phyloP scores from a whole-genome alignment of 2,888 invertebrate species.

The Tinea trinotella region DNA sequence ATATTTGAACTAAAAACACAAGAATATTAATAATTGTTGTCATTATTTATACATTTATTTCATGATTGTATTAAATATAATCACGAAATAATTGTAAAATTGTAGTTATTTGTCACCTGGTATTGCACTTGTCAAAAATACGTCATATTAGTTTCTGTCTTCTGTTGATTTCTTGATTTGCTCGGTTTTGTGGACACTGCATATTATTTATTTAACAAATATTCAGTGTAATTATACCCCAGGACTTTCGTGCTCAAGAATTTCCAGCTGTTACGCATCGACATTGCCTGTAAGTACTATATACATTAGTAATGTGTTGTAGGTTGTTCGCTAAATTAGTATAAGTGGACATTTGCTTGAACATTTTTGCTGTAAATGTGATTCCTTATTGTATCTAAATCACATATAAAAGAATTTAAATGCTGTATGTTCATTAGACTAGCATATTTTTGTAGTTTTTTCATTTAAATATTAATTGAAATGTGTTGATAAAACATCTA shows the following conservation, averaged over 20 bases:
- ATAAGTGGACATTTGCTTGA: neutral
- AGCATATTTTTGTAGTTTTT: too few relatives aligned
- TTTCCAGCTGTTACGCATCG: neutral
- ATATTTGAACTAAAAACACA: too few relatives aligned
- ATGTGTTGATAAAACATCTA: neutral
- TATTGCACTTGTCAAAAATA: conserved; percentile 1
- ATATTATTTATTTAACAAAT: neutral
- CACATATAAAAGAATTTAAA: too few relatives aligned
- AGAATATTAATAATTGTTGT: too few relatives aligned
- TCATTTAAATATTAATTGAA: too few relatives aligned
- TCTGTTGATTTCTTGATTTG: neutral
- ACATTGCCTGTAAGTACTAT: neutral
- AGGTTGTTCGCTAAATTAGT: neutral
- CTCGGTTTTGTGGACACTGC: neutral
- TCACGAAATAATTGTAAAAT: too few relatives aligned
- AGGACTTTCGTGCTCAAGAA: neutral
- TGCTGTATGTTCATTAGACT: too few relatives aligned
- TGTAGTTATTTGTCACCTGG: neutral
- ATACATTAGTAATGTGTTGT: neutral
- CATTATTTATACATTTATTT: too few relatives aligned
- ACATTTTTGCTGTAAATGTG: neutral
- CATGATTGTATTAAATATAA: too few relatives aligned
- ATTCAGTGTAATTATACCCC: neutral
- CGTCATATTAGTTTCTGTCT: neutral
- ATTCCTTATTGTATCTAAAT: too few relatives aligned